Percentiles rank a stretch among this genome's conserved stretches.
These are phyloP conservation scores for Melanotaenia duboulayi DNA, from an alignment of 2,113 vertebrate species.

Conservation along the genomic window DNA sequence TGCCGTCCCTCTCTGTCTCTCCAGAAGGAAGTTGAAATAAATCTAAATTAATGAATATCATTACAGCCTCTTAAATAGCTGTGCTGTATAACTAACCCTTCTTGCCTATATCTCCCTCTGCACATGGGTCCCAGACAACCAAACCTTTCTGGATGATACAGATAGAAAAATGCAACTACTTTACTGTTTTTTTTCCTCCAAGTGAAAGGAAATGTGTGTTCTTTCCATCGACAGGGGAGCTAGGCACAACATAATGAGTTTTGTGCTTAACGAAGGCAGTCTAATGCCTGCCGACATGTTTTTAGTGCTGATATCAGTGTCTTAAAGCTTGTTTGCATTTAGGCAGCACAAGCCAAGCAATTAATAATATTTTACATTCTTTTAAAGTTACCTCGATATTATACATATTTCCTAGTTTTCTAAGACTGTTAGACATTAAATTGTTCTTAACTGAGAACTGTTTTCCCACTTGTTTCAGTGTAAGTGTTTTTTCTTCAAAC, in stretches of 20 bases:
- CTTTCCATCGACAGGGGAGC: conserved; percentile 65
- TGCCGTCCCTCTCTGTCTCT: conserved; percentile 25
- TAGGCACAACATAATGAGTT: conserved; percentile 69
- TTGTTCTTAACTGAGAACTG: conserved; percentile 43
- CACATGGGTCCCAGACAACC: conserved; percentile 72
- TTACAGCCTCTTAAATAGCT: conserved; percentile 76
- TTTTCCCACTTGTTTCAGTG: conserved; percentile 35
- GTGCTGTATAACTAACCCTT: conserved; percentile 68
- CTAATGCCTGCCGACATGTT: conserved; percentile 69
- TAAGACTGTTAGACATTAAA: conserved; percentile 34
- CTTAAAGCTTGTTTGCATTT: conserved; percentile 66
- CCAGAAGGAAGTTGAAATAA: conserved; percentile 73
- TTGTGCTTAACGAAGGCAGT: conserved; percentile 68
- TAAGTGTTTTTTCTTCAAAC: conserved; percentile 4
- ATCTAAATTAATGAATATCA: conserved; percentile 82
- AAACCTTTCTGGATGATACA: conserved; percentile 70
- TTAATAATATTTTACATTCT: conserved; percentile 58
- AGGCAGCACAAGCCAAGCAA: conserved; percentile 44
- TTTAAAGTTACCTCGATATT: conserved; percentile 55
- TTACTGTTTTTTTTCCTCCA: conserved; percentile 26
- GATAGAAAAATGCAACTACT: conserved; percentile 65
- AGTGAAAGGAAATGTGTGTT: conserved; percentile 60
- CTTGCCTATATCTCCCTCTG: conserved; percentile 72
- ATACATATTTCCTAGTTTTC: background rate
- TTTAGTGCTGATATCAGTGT: conserved; percentile 71